Conservation (phyloP, 2,888 invertebrate species). For the Pelosia muscerda region DNA sequence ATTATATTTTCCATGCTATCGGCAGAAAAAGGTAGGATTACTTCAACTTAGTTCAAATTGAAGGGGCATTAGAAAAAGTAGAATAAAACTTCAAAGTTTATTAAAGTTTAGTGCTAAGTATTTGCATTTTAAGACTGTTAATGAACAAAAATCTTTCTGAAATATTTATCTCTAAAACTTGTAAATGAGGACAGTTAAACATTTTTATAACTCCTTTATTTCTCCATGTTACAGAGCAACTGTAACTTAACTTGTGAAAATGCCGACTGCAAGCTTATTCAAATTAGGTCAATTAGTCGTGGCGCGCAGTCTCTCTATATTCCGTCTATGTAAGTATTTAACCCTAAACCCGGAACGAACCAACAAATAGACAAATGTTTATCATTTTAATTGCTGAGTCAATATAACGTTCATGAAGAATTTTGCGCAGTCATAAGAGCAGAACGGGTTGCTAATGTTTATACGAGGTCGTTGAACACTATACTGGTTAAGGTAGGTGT, state of each 20-base stretch:
- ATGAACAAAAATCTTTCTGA: not conserved
- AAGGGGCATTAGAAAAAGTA: not conserved
- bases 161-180: slow-evolving; percentile 10
- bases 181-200: slow-evolving; percentile 6
- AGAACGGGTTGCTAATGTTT: slow-evolving; percentile 26
- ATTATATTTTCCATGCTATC: not conserved
- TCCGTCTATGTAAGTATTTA: slow-evolving; percentile 48
- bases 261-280: slow-evolving; percentile 61
- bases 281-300: slow-evolving; percentile 66
- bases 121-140: not conserved
- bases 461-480: slow-evolving; percentile 29
- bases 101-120: not conserved
- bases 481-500: slow-evolving; percentile 17
- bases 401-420: slow-evolving; percentile 48
- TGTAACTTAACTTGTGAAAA: slow-evolving; percentile 59
- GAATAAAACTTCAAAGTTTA: not conserved
- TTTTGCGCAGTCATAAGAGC: slow-evolving; percentile 36
- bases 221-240: slow-evolving; percentile 46
- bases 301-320: slow-evolving; percentile 47
- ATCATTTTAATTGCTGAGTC: slow-evolving; percentile 53
- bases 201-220: slow-evolving; percentile 14
- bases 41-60: not conserved
- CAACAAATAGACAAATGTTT: slow-evolving; percentile 53
- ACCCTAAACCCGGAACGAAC: slow-evolving; percentile 44
- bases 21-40: not conserved